Evolutionary conservation across 2,113 vertebrate genomes (phyloP), one percentile per base, ranked within the genome.

Genomic region (Hydropotes inermis): DNA sequence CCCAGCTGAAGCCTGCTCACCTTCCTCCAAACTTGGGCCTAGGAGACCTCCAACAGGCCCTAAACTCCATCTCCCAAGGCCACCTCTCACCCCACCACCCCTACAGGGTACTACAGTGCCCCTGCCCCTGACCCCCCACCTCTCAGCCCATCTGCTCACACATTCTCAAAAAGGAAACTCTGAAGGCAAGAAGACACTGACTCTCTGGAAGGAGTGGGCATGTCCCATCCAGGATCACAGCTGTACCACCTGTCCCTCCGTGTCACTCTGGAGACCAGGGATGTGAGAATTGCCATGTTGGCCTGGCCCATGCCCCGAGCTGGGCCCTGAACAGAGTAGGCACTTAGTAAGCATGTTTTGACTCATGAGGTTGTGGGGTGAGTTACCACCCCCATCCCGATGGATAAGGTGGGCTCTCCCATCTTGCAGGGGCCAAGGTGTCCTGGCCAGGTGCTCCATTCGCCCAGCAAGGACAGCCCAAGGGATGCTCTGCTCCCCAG

Each of bases 401-500:
- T 55, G 50, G 15, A 25, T 9, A 5, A 23, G 28, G 4, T 3
- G 30, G 52, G 6, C 13, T 52, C 36, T 27, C 43, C 27, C 52
- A 36, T 74, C 45, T 50, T 3, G 6, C 0, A 5, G 23, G 4
- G 11, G 10, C 43, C 1, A 12, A 50, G 19, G 30, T 15, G 0
- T 10, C 84, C 50, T 1, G 19, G 55, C 61, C 36, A 47, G 79
- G n/a, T 3, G 28, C 86, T 58, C 91, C 60, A 36, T 27, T 12
- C 2, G 1, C 58, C n/a, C 25, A 3, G 21, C 54, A 15, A 25
- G 12, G 43, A 57, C 57, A 19, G 52, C 47, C 4, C 27, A 23
- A 3, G 30, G 78, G 83, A 93, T 13, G 1, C 54, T 15, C 11
- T 13, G 21, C 43, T 88, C 93, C 55, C 70, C 30, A 64, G 33